phyloP scores from a whole-genome alignment of 2,113 vertebrate genomes.

The Myotis davidii region DNA sequence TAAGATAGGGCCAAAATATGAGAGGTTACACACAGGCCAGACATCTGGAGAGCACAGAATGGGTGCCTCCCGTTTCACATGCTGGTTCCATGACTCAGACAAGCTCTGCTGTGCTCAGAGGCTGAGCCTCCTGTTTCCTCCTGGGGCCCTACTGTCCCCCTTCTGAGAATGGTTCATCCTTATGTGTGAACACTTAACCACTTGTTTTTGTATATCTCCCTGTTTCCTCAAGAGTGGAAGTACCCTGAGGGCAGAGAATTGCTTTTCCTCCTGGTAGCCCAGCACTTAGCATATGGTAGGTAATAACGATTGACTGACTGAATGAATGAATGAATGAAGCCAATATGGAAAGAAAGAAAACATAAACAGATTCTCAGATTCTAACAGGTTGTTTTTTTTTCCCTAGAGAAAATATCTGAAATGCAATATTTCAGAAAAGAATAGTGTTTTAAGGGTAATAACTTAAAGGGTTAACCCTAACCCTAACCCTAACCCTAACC shows the following conservation, averaged over 20 bases:
- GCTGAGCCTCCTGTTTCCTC: neutral
- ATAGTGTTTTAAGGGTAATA: neutral
- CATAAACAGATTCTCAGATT: slow-evolving; percentile 36
- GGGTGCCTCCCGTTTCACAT: rapidly evolving
- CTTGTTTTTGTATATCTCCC: neutral
- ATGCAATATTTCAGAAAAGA: slow-evolving; percentile 58
- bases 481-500: too few species aligned
- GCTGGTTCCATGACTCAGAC: neutral
- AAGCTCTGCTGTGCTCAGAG: neutral
- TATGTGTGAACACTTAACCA: neutral
- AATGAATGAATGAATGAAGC: neutral
- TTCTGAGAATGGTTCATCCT: neutral
- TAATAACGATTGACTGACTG: neutral
- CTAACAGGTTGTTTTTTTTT: slow-evolving; percentile 53
- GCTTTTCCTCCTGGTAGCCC: neutral
- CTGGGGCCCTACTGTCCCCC: rapidly evolving
- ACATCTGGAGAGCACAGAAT: neutral
- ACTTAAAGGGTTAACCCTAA: too few species aligned
- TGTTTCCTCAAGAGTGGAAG: neutral
- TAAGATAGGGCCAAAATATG: neutral
- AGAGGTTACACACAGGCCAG: neutral
- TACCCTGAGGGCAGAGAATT: neutral
- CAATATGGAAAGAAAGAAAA: neutral
- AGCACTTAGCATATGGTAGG: neutral
- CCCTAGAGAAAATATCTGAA: slow-evolving; percentile 68